Evolutionary conservation across 1,140 invertebrate species (phyloP).

Genomic region (Eurytemora carolleeae): DNA sequence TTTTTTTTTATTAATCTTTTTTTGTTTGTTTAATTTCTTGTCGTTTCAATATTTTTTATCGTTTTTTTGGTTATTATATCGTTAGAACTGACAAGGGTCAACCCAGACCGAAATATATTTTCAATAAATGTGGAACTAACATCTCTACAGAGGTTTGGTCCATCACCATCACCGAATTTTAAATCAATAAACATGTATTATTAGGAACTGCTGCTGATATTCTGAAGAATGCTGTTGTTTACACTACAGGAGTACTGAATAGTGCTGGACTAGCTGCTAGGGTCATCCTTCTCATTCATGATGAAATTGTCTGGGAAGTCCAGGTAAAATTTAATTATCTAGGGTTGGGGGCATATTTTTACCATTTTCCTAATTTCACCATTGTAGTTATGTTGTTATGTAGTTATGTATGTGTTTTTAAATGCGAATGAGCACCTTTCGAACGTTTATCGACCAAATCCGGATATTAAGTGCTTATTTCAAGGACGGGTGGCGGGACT

Average conservation of each 20-base stretch:
- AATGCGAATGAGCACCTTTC: too few species aligned
- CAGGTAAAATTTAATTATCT: not conserved
- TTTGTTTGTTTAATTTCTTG: not conserved
- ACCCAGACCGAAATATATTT: not conserved
- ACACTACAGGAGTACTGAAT: slow-evolving; percentile 21
- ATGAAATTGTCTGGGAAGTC: slow-evolving; percentile 37
- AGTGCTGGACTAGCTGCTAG: slow-evolving; percentile 21
- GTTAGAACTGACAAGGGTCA: not conserved
- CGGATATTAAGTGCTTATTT: too few species aligned
- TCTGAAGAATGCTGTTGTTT: slow-evolving; percentile 36
- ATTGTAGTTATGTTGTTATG: too few species aligned
- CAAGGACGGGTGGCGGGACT: too few species aligned
- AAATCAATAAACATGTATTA: too few species aligned
- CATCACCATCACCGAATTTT: too few species aligned
- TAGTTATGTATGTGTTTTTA: too few species aligned
- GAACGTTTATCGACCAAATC: too few species aligned
- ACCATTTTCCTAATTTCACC: too few species aligned
- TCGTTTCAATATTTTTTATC: not conserved
- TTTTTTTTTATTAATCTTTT: too few species aligned
- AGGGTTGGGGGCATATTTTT: not conserved
- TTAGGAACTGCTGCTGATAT: slow-evolving; percentile 37
- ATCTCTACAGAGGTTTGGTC: too few species aligned
- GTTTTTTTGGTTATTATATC: not conserved
- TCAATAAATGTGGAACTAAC: too few species aligned
- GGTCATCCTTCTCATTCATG: slow-evolving; percentile 36